Conservation (phyloP, 2,888 invertebrate genomes). For the Idaea dimidiata region DNA sequence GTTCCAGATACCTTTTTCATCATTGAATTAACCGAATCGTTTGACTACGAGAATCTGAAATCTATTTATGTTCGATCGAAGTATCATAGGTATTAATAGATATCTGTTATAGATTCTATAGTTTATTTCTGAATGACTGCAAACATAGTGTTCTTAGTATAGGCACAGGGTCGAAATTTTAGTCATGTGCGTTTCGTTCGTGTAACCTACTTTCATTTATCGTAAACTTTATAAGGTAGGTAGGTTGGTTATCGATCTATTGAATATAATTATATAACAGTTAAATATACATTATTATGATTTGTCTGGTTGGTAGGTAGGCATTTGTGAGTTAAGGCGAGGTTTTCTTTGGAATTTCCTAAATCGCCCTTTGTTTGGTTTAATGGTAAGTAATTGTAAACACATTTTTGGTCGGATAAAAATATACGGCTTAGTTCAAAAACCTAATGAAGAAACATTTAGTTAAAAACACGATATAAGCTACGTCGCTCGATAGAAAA, state of each 20-base stretch:
- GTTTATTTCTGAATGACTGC: not conserved
- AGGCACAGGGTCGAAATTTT: conserved; percentile 55
- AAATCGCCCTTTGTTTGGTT: no score
- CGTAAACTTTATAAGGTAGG: conserved; percentile 31
- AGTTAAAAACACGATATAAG: no score
- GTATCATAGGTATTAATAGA: not conserved
- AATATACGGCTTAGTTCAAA: no score
- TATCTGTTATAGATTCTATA: not conserved
- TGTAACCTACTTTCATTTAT: conserved; percentile 57
- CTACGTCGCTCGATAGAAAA: no score
- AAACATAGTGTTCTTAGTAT: conserved; percentile 25
- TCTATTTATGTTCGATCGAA: conserved; percentile 19
- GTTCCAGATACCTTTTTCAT: not conserved
- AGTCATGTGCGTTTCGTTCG: conserved; percentile 39
- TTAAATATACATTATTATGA: not conserved
- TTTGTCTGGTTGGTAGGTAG: not conserved
- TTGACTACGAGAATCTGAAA: conserved; percentile 8
- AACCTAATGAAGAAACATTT: no score
- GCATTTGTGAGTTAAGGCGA: conserved; percentile 3
- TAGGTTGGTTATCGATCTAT: not conserved
- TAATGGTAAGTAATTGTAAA: no score
- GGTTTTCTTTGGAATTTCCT: no score
- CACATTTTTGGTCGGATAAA: no score
- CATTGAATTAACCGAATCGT: conserved; percentile 4
- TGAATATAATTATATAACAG: not conserved